Percentiles rank a stretch among this genome's conserved stretches.
Conservation (phyloP, 2,113 vertebrate genomes). For the Jaculus jaculus region DNA sequence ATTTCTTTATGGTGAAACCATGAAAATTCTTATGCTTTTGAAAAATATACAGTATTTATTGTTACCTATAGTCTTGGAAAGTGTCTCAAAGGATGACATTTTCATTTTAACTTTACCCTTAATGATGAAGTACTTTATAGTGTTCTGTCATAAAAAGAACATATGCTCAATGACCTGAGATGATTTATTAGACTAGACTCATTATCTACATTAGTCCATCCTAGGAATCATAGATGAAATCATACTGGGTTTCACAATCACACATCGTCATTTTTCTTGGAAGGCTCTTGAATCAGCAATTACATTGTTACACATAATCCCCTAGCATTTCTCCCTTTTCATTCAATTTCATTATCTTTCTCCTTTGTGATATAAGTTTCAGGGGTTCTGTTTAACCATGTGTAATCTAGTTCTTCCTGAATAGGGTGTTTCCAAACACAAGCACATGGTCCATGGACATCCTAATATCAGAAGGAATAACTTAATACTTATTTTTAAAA, state of each 20-base stretch:
- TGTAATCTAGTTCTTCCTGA: not conserved
- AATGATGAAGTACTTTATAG: not conserved
- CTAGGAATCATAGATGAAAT: constrained; percentile 23
- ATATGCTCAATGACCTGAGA: not conserved
- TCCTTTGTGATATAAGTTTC: not conserved
- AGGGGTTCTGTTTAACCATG: not conserved
- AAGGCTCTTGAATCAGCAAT: not conserved
- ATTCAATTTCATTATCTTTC: not conserved
- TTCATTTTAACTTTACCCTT: not conserved
- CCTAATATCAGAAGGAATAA: not conserved
- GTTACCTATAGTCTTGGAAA: too few relatives aligned
- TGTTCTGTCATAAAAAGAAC: constrained; percentile 9
- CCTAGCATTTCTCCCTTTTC: not conserved
- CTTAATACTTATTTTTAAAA: not conserved
- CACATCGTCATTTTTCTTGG: not conserved
- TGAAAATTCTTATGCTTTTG: too few relatives aligned
- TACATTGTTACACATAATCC: not conserved
- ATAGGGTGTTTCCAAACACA: not conserved
- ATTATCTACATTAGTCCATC: not conserved
- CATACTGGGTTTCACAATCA: constrained; percentile 44
- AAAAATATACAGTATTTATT: too few relatives aligned
- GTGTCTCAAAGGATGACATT: not conserved
- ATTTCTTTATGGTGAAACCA: too few relatives aligned
- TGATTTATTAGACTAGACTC: constrained; percentile 30
- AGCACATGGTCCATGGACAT: not conserved